Evolutionary conservation across 2,113 vertebrate genomes (phyloP).

Genomic region (Felis catus): DNA sequence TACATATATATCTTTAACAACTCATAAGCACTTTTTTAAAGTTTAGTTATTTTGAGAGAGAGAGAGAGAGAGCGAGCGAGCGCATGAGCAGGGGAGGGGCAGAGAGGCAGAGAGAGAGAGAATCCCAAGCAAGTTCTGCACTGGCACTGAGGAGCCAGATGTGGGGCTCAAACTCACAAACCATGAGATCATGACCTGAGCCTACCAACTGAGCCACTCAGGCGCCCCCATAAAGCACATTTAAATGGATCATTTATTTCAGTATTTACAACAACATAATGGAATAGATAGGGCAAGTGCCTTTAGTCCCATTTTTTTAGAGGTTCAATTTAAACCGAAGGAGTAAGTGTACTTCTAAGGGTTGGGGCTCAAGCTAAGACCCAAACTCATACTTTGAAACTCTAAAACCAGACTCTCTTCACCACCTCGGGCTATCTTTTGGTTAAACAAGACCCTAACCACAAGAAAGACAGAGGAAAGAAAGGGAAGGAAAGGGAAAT

Average conservation of each 20-base stretch:
- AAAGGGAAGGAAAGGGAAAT: background rate
- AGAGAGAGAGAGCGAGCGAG: rapidly evolving
- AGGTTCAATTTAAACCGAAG: background rate
- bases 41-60: too few species aligned
- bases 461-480: background rate
- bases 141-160: too few species aligned
- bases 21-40: background rate
- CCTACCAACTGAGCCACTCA: too few species aligned
- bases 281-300: background rate
- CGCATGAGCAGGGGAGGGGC: too few species aligned
- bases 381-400: background rate
- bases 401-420: background rate
- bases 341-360: background rate
- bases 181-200: too few species aligned
- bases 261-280: background rate
- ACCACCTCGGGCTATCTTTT: background rate
- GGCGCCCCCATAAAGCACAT: background rate
- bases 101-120: too few species aligned
- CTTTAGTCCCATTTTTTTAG: background rate
- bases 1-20: background rate
- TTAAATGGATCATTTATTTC: background rate
- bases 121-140: too few species aligned
- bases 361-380: background rate
- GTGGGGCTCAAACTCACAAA: too few species aligned
- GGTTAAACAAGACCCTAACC: background rate